A percentile compares a stretch with the other conserved stretches of the same genome.
Evolutionary conservation across 2,797 vertebrate species (phyloP).

Genomic region (Danio kyathit): DNA sequence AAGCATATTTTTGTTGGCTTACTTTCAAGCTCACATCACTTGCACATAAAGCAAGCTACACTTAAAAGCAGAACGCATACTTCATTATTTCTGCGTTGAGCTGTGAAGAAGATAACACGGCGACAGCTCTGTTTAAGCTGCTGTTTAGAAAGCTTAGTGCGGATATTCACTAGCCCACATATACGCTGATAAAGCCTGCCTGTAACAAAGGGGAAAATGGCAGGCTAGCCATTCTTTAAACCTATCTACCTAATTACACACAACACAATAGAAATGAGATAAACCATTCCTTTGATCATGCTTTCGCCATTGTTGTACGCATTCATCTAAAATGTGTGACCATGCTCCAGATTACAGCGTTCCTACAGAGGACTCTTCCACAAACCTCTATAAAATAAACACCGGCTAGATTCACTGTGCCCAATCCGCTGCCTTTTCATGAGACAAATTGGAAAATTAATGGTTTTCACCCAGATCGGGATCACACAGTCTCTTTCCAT

Average conservation of each 20-base stretch:
- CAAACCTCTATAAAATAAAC: constrained; percentile 53
- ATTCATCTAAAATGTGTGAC: constrained; percentile 39
- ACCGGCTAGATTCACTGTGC: constrained; percentile 12
- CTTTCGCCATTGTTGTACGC: constrained; percentile 23
- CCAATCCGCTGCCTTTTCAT: constrained; percentile 38
- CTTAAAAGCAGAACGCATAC: constrained; percentile 43
- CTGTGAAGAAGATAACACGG: constrained; percentile 60
- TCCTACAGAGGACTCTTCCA: constrained; percentile 27
- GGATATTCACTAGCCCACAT: constrained; percentile 55
- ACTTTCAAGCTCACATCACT: constrained; percentile 22
- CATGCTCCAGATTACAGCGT: constrained; percentile 46
- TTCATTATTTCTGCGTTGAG: constrained; percentile 47
- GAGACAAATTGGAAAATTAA: constrained; percentile 60
- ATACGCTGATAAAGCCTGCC: constrained; percentile 55
- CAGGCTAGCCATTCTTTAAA: constrained; percentile 53
- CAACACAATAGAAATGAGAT: constrained; percentile 58
- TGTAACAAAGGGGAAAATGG: constrained; percentile 46
- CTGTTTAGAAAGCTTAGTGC: constrained; percentile 55
- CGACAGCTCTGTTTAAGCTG: constrained; percentile 54
- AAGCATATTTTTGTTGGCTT: not conserved
- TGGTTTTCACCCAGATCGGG: constrained; percentile 48
- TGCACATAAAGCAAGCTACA: constrained; percentile 51
- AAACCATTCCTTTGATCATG: constrained; percentile 59
- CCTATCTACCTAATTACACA: constrained; percentile 64
- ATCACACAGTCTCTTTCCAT: constrained; percentile 49